Evolutionary conservation across 2,797 vertebrate species (phyloP), one percentile per base, ranked within the genome.

Genomic region (Emydoidea blandingii): DNA sequence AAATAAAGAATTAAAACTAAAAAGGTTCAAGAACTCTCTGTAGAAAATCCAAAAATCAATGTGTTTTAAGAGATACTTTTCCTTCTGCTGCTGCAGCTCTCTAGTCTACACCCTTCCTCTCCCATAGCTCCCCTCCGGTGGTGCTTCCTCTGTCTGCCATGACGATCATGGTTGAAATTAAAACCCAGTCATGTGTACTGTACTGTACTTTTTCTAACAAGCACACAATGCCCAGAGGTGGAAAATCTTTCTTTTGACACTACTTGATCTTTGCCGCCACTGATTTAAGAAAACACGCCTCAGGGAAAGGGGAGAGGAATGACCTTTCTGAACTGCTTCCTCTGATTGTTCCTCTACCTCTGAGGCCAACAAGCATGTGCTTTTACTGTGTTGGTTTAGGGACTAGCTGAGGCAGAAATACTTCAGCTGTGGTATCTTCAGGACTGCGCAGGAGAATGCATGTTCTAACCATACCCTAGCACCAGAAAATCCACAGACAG

Each of bases 101-200:
- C 41, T 93, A 27, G 47, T 29, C 1, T 90, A 59, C 57, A 89
- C 9, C 37, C 89, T 44, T 95, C 57, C 87, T 90, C 74, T 84
- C 85, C 81, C 41, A 44, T 88, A 5, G 54, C 94, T 89, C 76
- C 79, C 54, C 78, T 89, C 25, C 68, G 68, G 29, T 25, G 18
- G 37, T 16, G 27, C 76, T 85, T 91, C 54, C 85, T 92, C 34
- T 84, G 37, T 83, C 85, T 93, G 85, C 80, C 81, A 90, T 72
- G 44, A 54, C 49, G 83, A 79, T 79, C 79, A 50, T 83, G 56
- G 19, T 83, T 87, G 88, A 91, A 91, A 85, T 87, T 85, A 87
- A 90, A 93, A 91, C 86, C 41, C 53, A 91, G 53, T 87, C 85
- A 83, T 41, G 79, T 74, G 44, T 84, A 83, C 31, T 79, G 34